Evolutionary conservation across 2,113 vertebrate genomes (phyloP), one percentile per base, ranked within the genome.

Genomic region (Sitta europaea): DNA sequence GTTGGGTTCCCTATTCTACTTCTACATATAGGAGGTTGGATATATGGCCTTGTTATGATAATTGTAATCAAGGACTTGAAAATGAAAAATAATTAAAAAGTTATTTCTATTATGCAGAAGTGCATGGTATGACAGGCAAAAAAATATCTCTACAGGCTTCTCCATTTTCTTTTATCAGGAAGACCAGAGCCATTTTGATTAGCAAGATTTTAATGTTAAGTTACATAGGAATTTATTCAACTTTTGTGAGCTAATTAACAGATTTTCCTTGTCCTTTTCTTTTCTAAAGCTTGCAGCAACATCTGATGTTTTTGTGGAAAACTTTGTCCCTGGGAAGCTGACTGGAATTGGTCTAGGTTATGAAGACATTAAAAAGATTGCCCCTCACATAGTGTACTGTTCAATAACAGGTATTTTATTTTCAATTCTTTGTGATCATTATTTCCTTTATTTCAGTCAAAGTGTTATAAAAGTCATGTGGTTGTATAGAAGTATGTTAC

Each of bases 241-340:
- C 35, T 71, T 85, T 70, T 85, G 31, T 17, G 76, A 94, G 42
- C 62, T 68, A 22, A 70, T 87, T 88, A 90, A 96, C n/a, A 23
- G 75, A 50, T 90, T 50, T 97, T 78, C 85, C 23, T 95, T 3
- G 9, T 96, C 25, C 70, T 91, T 85, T 85, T 59, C 25, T 97
- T 95, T 97, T 87, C 91, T 54, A 96, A 95, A 99, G 99, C 98
- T 99, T 71, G 98, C 99, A 96, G 96, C 96, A 85, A 97, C 97
- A 71, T 99, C 98, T 92, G 99, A 99, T 97, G 98, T 99, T 74
- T 96, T 99, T 92, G 97, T 99, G 86, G 99, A 99, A 95, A 99
- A 99, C 97, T 99, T 98, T 40, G 12, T 99, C 17, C 99, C 99
- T 47, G 99, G 99, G 13, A 99, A 99, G 73, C 98, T 99, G 36